Evolutionary conservation across 2,888 invertebrate genomes (phyloP), one percentile per base, ranked within the genome.

Genomic region (Chrysodeixis includens): DNA sequence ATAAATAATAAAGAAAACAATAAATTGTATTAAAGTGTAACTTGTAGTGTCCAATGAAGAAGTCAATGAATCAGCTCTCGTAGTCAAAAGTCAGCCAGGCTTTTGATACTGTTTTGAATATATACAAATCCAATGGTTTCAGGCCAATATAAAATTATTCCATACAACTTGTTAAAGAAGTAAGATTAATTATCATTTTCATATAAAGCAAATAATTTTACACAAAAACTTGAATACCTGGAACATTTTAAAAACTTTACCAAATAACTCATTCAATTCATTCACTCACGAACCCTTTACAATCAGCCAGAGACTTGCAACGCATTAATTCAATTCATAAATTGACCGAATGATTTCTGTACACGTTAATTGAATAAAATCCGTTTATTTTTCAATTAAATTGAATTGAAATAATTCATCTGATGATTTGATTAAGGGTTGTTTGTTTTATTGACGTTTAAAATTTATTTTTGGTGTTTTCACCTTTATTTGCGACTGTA

Each of bases 271-370:
- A 58, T 62, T 57, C 32, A 57, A 14, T 69, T 70, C 66, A 40
- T 60, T 78, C 62, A 59, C 54, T 70, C 65, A 30, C 53, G 58
- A 20, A 52, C n/a, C 60, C 56, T 66, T 65, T 62, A 55, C 63
- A 61, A 62, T 56, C 62, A 56, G 63, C 53, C 59, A 74, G 53
- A 60, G 54, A 56, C 57, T 69, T 60, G 49, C 30, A 73, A 69
- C 67, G 59, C 57, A 72, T 63, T 62, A 53, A 71, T 62, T 79
- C 63, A 74, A 75, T 74, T 74, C 52, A 63, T 62, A 66, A 74
- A 76, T 70, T 67, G 68, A 67, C 59, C 61, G 63, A 66, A 66
- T 49, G 61, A 35, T 59, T 66, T 58, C 35, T 62, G 69, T 67
- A 54, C 51, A 35, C 12, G 30, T 10, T 59, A 56, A 66, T 65